Conservation (phyloP, 1,140 invertebrate species). For the Cydia splendana region DNA sequence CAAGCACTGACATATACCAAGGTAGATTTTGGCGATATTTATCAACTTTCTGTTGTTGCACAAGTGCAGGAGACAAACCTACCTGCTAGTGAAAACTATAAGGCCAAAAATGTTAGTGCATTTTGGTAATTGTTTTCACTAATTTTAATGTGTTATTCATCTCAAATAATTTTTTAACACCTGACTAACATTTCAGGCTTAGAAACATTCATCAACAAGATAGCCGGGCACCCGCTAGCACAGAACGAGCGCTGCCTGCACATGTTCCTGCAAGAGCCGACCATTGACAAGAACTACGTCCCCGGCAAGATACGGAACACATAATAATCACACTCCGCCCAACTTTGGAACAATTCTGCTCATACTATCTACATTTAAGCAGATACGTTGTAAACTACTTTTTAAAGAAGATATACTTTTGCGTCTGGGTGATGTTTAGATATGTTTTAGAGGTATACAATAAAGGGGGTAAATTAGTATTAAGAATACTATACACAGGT, state of each 20-base stretch:
- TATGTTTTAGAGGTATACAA: background rate
- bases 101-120: too few relatives aligned
- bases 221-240: constrained; percentile 99
- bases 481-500: background rate
- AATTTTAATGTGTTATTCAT: too few relatives aligned
- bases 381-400: background rate
- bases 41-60: too few relatives aligned
- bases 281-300: constrained; percentile 99
- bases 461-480: background rate
- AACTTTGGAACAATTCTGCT: constrained; percentile 57
- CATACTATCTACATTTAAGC: background rate
- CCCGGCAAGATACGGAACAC: constrained; percentile 99
- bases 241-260: constrained; percentile 99
- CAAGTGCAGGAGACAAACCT: too few relatives aligned
- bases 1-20: too few relatives aligned
- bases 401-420: background rate
- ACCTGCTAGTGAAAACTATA: too few relatives aligned
- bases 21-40: too few relatives aligned
- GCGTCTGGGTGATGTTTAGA: background rate
- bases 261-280: constrained; percentile 98
- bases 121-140: too few relatives aligned
- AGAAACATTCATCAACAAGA: constrained; percentile 99
- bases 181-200: constrained; percentile 80
- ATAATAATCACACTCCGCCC: constrained; percentile 77
- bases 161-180: too few relatives aligned